Percentiles rank a stretch among this genome's conserved stretches.
These are phyloP conservation scores for Proterorhinus semilunaris DNA, from an alignment of 2,113 vertebrate genomes.

Conservation along the genomic window DNA sequence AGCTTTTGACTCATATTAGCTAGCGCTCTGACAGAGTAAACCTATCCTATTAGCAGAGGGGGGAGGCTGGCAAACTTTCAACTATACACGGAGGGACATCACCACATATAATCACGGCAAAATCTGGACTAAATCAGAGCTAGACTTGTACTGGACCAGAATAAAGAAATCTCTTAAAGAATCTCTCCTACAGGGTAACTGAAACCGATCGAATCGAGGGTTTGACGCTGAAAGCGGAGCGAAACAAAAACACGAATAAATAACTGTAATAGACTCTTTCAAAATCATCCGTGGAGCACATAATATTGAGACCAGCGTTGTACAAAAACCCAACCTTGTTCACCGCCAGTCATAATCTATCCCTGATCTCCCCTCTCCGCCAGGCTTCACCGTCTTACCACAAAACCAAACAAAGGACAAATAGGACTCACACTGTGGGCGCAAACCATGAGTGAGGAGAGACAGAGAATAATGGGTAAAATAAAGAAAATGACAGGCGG, in stretches of 20 bases:
- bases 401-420: slow-evolving; percentile 33
- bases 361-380: slow-evolving; percentile 55
- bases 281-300: not conserved
- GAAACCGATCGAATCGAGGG: no score
- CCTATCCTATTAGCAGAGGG: slow-evolving; percentile 51
- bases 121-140: no score
- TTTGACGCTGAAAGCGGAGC: no score
- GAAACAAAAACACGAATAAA: not conserved
- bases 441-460: slow-evolving; percentile 20
- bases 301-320: not conserved
- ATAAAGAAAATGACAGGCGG: slow-evolving; percentile 33
- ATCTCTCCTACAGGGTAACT: no score
- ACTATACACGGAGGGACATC: slow-evolving; percentile 32
- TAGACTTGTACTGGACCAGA: no score
- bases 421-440: slow-evolving; percentile 11
- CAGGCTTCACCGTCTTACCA: slow-evolving; percentile 5
- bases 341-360: slow-evolving; percentile 69
- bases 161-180: no score
- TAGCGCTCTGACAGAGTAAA: slow-evolving; percentile 34
- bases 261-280: not conserved
- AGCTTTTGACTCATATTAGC: slow-evolving; percentile 52
- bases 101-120: no score
- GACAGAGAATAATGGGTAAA: slow-evolving; percentile 16
- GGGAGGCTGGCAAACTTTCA: slow-evolving; percentile 57
- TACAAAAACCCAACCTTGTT: slow-evolving; percentile 37